phyloP scores from a whole-genome alignment of 2,797 vertebrate species.

The Acrocephalus scirpaceus region DNA sequence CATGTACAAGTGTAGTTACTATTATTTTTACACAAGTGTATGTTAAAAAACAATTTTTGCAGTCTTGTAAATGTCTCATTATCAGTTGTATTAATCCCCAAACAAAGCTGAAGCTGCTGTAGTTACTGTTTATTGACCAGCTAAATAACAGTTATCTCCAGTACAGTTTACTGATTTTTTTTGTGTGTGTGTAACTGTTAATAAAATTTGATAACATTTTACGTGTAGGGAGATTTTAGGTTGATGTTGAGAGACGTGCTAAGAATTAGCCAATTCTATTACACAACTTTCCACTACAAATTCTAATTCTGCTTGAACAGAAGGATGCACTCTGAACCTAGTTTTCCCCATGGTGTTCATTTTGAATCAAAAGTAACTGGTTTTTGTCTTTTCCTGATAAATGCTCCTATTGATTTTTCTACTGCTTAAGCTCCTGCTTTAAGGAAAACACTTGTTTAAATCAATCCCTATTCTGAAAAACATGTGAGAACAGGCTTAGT shows the following conservation, averaged over 20 bases:
- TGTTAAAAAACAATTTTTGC: neutral
- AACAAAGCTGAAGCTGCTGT: neutral
- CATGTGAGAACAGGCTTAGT: neutral
- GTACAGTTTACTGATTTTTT: neutral
- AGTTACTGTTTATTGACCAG: neutral
- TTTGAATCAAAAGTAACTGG: neutral
- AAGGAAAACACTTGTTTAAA: constrained; percentile 9
- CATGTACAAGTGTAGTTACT: neutral
- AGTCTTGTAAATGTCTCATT: neutral
- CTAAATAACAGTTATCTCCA: neutral
- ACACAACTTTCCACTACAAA: neutral
- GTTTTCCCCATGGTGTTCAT: neutral
- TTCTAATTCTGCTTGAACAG: neutral
- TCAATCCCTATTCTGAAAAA: neutral
- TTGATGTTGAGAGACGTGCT: neutral
- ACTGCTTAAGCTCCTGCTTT: neutral
- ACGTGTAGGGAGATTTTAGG: neutral
- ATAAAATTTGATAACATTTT: neutral
- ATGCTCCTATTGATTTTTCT: constrained; percentile 22
- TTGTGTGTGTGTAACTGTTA: neutral
- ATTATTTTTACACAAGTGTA: neutral
- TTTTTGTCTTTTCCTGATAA: constrained; percentile 31
- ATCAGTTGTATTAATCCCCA: neutral
- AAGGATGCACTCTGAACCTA: neutral
- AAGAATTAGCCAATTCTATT: neutral